Conservation (phyloP, 37 sponge, comb jelly and placozoan genomes). For the Theonella swinhoei region DNA sequence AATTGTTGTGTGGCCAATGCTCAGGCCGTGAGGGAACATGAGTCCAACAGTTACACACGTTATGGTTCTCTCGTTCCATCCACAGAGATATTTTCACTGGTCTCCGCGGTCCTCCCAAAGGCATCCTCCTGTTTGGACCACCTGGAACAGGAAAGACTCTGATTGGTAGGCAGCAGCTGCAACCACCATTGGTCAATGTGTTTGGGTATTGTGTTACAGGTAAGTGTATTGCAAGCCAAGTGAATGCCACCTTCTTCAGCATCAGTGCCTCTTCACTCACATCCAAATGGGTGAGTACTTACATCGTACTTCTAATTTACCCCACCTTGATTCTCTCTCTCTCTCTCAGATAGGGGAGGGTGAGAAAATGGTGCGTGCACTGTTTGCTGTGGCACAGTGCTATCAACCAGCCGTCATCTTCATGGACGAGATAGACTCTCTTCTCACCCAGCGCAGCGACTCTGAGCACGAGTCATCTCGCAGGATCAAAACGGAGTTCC, state of each 20-base stretch:
- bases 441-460: slow-evolving; percentile 93
- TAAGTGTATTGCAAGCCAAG: slow-evolving; percentile 97
- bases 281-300: slow-evolving; percentile 96
- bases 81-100: slow-evolving; percentile 96
- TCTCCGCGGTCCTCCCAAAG: slow-evolving; percentile 97
- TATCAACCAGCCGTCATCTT: slow-evolving; percentile 99
- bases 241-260: slow-evolving; percentile 97
- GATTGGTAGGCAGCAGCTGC: slow-evolving; percentile 67
- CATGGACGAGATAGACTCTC: slow-evolving; percentile 99
- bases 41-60: background rate
- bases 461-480: slow-evolving; percentile 96
- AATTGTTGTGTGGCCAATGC: slow-evolving; percentile 98
- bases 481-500: slow-evolving; percentile 98
- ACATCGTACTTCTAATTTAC: background rate
- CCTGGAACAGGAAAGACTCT: slow-evolving; percentile 99
- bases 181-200: background rate
- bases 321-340: background rate
- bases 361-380: slow-evolving; percentile 99
- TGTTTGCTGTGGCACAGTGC: slow-evolving; percentile 94
- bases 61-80: background rate
- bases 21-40: slow-evolving; percentile 94
- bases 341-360: slow-evolving; percentile 90
- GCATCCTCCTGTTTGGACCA: slow-evolving; percentile 97
- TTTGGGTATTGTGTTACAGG: slow-evolving; percentile 36
- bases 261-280: slow-evolving; percentile 99